Conservation (phyloP, 2,113 vertebrate genomes). For the Dasyurus viverrinus region DNA sequence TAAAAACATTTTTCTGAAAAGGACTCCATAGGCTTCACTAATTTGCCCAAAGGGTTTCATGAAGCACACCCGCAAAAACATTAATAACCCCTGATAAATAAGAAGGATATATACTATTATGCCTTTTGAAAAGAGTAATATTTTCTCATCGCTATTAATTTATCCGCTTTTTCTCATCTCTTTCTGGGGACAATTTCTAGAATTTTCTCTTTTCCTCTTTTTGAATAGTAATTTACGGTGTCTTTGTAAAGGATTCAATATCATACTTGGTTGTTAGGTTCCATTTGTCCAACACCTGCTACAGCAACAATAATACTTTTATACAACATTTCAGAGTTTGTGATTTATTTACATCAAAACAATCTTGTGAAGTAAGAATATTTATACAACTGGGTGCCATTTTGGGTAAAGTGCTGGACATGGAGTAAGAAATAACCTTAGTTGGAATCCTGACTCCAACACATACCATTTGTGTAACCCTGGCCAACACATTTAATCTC, state of each 20-base stretch:
- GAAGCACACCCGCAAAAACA: neutral
- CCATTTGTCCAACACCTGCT: neutral
- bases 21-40: neutral
- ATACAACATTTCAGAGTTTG: neutral
- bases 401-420: neutral
- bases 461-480: neutral
- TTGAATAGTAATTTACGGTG: neutral
- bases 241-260: conserved; percentile 13
- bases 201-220: neutral
- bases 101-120: neutral
- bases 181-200: neutral
- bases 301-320: neutral
- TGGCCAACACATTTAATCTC: neutral
- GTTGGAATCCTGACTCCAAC: neutral
- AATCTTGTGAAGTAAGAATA: neutral
- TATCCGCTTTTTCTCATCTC: neutral
- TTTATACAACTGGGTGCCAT: neutral
- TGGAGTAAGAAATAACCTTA: neutral
- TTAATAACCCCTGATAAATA: neutral
- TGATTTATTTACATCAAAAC: neutral
- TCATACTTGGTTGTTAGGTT: neutral
- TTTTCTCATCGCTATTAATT: neutral
- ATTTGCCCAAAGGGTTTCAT: neutral
- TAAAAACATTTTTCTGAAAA: neutral
- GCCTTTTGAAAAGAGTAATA: neutral